Evolutionary conservation across 2,888 invertebrate genomes (phyloP).

Genomic region (Drosophila dives): DNA sequence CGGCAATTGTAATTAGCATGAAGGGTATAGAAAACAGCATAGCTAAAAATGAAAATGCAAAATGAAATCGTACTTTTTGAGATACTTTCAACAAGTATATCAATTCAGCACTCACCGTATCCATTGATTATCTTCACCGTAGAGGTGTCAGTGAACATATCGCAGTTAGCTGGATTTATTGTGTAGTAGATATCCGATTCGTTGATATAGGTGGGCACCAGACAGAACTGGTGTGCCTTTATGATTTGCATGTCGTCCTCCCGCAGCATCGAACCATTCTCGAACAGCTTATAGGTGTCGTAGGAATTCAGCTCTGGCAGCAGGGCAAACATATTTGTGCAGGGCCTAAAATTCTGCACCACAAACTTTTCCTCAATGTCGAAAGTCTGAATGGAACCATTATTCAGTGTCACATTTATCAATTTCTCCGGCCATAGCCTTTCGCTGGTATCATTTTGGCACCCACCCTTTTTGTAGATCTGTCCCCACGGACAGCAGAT

Average conservation of each 20-base stretch:
- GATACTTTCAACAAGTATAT: not conserved
- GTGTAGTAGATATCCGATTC: constrained; percentile 65
- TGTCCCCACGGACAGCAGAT: constrained; percentile 82
- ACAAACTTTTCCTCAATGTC: constrained; percentile 69
- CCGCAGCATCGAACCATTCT: constrained; percentile 80
- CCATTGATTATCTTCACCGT: constrained; percentile 79
- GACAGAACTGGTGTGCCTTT: constrained; percentile 77
- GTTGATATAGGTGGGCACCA: constrained; percentile 68
- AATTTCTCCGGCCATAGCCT: constrained; percentile 69
- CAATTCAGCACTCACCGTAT: constrained; percentile 66
- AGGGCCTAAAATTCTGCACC: constrained; percentile 71
- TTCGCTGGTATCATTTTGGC: constrained; percentile 38
- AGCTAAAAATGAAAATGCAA: constrained; percentile 84
- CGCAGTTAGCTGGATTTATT: constrained; percentile 82
- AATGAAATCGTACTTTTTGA: not conserved
- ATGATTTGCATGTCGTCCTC: constrained; percentile 67
- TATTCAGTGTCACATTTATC: constrained; percentile 73
- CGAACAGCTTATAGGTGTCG: constrained; percentile 71
- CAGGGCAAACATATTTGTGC: constrained; percentile 67
- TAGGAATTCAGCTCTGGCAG: constrained; percentile 52
- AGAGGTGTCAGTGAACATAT: constrained; percentile 49
- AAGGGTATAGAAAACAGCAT: constrained; percentile 91
- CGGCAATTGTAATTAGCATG: constrained; percentile 89
- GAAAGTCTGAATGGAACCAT: constrained; percentile 48
- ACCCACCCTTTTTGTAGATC: constrained; percentile 42